Evolutionary conservation across 2,113 vertebrate species (phyloP).

Genomic region (Acrocephalus arundinaceus): DNA sequence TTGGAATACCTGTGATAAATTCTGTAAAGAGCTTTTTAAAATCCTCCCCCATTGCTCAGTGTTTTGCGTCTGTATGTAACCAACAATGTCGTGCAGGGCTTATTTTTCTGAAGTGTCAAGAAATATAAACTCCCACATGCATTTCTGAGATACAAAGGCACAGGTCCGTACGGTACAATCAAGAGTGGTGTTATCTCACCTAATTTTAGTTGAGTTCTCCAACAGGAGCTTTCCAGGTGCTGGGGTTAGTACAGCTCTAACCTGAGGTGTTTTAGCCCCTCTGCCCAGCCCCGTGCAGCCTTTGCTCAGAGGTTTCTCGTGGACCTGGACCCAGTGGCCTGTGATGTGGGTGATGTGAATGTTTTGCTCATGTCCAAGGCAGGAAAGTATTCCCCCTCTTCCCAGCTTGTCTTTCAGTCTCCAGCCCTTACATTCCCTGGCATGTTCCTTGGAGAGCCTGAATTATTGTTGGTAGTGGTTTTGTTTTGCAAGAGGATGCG

Average conservation of each 20-base stretch:
- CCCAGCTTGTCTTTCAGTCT: neutral
- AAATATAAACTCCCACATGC: neutral
- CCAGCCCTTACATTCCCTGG: neutral
- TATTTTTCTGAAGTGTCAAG: neutral
- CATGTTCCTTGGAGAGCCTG: neutral
- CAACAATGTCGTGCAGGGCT: neutral
- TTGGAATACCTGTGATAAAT: neutral
- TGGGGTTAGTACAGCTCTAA: neutral
- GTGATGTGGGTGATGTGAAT: neutral
- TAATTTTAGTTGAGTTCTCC: neutral
- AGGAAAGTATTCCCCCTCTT: neutral
- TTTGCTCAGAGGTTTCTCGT: neutral
- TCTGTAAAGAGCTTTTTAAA: neutral
- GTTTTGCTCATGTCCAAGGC: neutral
- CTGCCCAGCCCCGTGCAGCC: neutral
- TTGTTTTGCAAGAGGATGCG: conserved; percentile 40
- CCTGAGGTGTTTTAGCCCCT: neutral
- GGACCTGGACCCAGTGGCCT: neutral
- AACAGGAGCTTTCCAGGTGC: neutral
- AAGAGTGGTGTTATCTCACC: neutral
- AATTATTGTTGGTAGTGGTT: conserved; percentile 28
- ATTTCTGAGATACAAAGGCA: neutral
- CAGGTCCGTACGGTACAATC: rapidly evolving
- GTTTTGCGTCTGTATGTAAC: neutral
- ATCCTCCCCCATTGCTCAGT: neutral